Evolutionary conservation across 2,888 invertebrate genomes (phyloP).

Genomic region (Drosophila suboccidentalis): DNA sequence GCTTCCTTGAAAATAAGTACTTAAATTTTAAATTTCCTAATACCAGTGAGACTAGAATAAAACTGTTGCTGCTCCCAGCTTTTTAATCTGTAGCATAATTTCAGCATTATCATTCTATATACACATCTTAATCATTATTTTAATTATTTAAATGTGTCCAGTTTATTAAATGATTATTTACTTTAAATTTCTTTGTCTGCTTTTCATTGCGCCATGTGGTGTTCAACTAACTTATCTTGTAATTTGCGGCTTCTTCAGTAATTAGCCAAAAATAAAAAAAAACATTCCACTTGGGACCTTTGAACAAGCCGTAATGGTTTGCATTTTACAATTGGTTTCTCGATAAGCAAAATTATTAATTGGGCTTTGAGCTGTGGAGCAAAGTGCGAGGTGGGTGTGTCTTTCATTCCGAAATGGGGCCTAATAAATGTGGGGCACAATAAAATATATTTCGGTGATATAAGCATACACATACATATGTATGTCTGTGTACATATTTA

Average conservation of each 20-base stretch:
- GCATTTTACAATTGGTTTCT: slow-evolving; percentile 48
- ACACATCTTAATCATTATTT: background rate
- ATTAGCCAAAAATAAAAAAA: background rate
- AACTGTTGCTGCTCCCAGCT: slow-evolving; percentile 2
- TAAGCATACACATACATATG: slow-evolving; percentile 6
- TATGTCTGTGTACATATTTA: background rate
- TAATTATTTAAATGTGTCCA: slow-evolving; percentile 6
- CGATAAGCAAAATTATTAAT: slow-evolving; percentile 55
- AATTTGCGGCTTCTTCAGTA: slow-evolving; percentile 21
- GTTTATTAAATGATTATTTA: background rate
- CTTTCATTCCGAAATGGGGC: slow-evolving; percentile 18
- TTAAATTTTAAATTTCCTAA: background rate
- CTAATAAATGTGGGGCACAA: slow-evolving; percentile 17
- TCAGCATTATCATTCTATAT: background rate
- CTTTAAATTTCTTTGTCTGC: background rate
- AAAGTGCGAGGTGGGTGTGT: slow-evolving; percentile 74
- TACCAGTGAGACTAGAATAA: background rate
- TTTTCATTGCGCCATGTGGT: background rate
- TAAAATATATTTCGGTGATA: slow-evolving; percentile 11
- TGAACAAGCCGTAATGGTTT: slow-evolving; percentile 29
- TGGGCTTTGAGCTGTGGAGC: slow-evolving; percentile 38
- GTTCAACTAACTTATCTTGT: slow-evolving; percentile 2
- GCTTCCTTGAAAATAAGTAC: background rate
- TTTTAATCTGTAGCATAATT: slow-evolving; percentile 14
- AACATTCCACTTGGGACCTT: slow-evolving; percentile 37